Base-by-base conservation (phyloP, 2,797 vertebrate genomes). In the Melanotaenia nigrans region DNA sequence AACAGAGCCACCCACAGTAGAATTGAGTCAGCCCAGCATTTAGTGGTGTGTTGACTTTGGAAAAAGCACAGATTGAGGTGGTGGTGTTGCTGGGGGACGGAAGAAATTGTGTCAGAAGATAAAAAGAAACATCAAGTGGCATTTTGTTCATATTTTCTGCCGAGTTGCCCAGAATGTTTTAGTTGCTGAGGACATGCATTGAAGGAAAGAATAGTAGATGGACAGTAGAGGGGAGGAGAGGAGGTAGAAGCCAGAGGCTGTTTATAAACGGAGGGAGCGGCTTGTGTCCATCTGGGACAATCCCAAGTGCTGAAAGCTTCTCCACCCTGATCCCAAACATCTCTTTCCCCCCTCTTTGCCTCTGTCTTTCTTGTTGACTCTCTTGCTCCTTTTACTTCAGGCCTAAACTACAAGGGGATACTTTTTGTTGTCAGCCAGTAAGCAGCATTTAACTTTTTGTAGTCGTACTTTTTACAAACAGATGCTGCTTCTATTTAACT, bases 1-100 rank as follows among this genome's bases (percentile, higher is more conserved):
- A 94, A 92, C 94, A 94, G 93, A 95, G 86, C 90, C 91, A 90
- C 91, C 92, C 92, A 92, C 90, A 82, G 86, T 90, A 85, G 88
- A 89, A 93, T 88, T 92, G 92, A 92, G 89, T 94, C 92, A 92
- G 91, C 71, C 84, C 67, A 35, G 87, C 79, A 83, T 87, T 90
- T 87, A 87, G 85, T 86, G 86, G 77, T 78, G 86, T 92, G 90
- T 92, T 93, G 90, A 91, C 80, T 91, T 92, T 91, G 87, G 90
- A 88, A 88, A 86, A 81, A 88, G 78, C 82, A 81, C 54, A 59
- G 78, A 79, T 64, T 64, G 71, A 1, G 70, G 66, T 2, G 66
- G 59, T 36, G 67, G 22, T 57, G 82, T 61, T 72, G 59, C 28
- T 55, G 55, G 61, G 61, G 63, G 55, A 65, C 73, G 72, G 56